phyloP scores from a whole-genome alignment of 2,888 invertebrate genomes.

The Oegoconia quadripuncta region DNA sequence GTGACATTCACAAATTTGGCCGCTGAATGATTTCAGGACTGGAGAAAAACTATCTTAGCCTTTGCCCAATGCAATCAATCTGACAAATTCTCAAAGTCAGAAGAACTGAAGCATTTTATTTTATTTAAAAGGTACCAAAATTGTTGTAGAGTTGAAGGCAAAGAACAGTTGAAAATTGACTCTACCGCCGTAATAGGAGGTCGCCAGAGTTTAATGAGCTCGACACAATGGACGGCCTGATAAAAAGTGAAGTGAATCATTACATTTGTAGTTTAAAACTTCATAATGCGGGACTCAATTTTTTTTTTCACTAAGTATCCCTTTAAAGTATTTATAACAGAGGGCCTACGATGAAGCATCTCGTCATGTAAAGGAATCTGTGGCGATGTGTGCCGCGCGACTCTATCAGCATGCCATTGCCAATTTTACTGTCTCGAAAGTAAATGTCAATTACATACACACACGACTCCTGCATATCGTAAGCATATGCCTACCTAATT shows the following conservation, averaged over 20 bases:
- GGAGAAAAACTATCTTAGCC: background rate
- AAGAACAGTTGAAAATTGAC: slow-evolving; percentile 8
- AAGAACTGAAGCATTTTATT: background rate
- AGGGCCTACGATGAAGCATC: no score
- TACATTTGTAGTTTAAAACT: background rate
- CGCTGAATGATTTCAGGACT: slow-evolving; percentile 48
- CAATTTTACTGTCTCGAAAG: no score
- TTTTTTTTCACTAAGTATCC: background rate
- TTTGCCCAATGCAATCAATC: background rate
- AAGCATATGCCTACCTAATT: no score
- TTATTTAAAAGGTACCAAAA: background rate
- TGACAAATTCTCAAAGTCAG: background rate
- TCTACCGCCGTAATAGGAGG: slow-evolving; percentile 4
- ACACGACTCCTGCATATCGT: no score
- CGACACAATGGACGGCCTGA: background rate
- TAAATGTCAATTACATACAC: no score
- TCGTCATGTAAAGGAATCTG: no score
- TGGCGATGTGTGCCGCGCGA: no score
- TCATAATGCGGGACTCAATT: background rate
- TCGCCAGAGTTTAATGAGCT: slow-evolving; percentile 5
- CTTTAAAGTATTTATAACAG: no score
- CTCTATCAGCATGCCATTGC: no score
- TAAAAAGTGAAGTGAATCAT: slow-evolving; percentile 2
- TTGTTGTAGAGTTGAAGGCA: background rate
- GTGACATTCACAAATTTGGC: slow-evolving; percentile 52